Evolutionary conservation across 1,140 invertebrate genomes (phyloP).

Genomic region (Lordiphosa mommai): DNA sequence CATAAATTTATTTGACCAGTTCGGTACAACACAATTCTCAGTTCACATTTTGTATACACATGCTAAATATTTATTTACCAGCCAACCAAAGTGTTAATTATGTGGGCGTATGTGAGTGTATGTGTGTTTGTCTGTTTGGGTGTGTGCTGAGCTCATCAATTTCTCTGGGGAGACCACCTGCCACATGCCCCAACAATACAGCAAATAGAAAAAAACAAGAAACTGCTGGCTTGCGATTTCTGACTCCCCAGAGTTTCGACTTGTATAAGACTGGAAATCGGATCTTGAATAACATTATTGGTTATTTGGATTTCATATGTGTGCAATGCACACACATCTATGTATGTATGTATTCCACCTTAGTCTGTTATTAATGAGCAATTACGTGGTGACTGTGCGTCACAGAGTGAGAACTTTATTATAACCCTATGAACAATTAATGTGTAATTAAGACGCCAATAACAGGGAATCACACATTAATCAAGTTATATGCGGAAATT

Average conservation of each 20-base stretch:
- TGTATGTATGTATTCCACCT: no score
- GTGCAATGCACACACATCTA: no score
- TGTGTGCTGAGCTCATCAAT: constrained; percentile 56
- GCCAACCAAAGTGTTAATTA: constrained; percentile 64
- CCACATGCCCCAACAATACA: constrained; percentile 12
- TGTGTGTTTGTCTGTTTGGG: constrained; percentile 3
- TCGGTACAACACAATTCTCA: constrained; percentile 5
- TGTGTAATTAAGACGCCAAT: no score
- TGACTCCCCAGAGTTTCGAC: neutral
- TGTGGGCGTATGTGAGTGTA: constrained; percentile 35
- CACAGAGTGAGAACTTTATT: no score
- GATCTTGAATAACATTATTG: no score
- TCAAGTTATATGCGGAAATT: no score
- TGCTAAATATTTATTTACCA: constrained; percentile 65
- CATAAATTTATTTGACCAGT: constrained; percentile 15
- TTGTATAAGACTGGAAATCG: no score
- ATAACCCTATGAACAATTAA: no score
- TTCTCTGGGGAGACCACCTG: constrained; percentile 25
- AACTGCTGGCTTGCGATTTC: constrained; percentile 21
- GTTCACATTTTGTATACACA: constrained; percentile 43
- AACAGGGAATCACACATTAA: no score
- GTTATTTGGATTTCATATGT: no score
- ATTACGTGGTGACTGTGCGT: no score
- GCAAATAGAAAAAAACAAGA: constrained; percentile 1
- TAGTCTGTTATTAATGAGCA: no score